These are phyloP conservation scores for Anthopleura sola DNA, from an alignment of 64 coral and sea anemone genomes.

Conservation along the genomic window DNA sequence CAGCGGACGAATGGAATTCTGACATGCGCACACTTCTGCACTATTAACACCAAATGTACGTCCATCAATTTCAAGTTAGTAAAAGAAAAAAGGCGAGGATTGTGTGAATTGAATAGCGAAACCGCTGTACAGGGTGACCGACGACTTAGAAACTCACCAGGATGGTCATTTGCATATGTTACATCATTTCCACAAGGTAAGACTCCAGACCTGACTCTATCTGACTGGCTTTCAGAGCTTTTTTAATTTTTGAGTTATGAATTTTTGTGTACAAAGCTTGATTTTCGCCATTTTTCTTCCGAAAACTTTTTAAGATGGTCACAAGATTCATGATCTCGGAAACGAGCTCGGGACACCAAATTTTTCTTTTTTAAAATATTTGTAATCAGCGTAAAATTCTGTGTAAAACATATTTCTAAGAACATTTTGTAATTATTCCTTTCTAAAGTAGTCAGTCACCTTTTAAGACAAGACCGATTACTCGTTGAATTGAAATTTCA, in stretches of 20 bases:
- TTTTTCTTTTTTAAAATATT: no score
- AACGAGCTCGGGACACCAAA: no score
- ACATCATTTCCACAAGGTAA: not conserved
- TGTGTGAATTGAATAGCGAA: slow-evolving; percentile 55
- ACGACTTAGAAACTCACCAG: slow-evolving; percentile 1
- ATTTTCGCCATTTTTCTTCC: no score
- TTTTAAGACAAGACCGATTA: not conserved
- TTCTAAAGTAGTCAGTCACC: no score
- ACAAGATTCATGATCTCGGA: no score
- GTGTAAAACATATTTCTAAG: no score
- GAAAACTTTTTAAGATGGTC: no score
- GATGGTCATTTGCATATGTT: slow-evolving; percentile 24
- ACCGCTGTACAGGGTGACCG: not conserved
- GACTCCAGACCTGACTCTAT: no score
- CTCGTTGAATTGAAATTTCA: not conserved
- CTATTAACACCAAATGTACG: slow-evolving; percentile 26
- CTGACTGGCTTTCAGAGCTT: no score
- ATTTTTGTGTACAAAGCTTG: no score
- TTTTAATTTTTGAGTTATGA: not conserved
- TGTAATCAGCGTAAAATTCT: no score
- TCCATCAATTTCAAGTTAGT: slow-evolving; percentile 69
- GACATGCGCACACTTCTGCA: slow-evolving; percentile 67
- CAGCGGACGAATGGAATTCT: slow-evolving; percentile 19
- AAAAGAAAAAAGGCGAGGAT: not conserved
- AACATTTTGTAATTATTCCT: no score